These are phyloP conservation scores for Octomys mimax DNA, from an alignment of 2,797 vertebrate genomes.

Conservation along the genomic window DNA sequence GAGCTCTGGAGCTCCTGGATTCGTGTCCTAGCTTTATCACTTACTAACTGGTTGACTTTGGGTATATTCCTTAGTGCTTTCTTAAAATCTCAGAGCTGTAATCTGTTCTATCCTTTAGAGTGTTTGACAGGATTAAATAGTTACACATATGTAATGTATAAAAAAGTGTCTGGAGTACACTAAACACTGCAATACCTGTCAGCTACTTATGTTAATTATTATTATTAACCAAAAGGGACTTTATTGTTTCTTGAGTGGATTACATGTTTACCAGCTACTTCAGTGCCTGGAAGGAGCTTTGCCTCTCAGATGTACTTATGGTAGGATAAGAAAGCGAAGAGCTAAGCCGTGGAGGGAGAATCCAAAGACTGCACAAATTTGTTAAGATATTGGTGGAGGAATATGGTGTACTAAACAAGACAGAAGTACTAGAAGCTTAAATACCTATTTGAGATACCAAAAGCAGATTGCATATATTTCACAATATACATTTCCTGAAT, in stretches of 20 bases:
- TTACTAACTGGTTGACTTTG: constrained; percentile 42
- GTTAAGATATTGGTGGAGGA: not conserved
- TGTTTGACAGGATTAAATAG: constrained; percentile 37
- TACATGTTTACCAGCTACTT: constrained; percentile 19
- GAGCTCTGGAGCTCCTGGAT: constrained; percentile 2
- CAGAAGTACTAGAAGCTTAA: constrained; percentile 8
- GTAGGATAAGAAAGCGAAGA: not conserved
- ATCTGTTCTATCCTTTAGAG: constrained; percentile 22
- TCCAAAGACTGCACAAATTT: not conserved
- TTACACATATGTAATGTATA: constrained; percentile 21
- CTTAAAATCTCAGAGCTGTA: not conserved
- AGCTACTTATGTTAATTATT: not conserved
- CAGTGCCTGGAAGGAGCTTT: not conserved
- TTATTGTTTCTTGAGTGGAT: constrained; percentile 44
- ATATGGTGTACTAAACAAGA: not conserved
- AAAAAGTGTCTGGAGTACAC: not conserved
- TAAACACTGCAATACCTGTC: not conserved
- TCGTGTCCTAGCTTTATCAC: not conserved
- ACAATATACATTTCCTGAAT: not conserved
- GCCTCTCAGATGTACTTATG: not conserved
- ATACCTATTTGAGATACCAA: constrained; percentile 29
- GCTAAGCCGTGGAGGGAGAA: not conserved
- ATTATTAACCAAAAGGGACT: constrained; percentile 48
- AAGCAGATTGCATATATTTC: not conserved
- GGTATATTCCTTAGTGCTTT: constrained; percentile 37